Evolutionary conservation across 2,113 vertebrate genomes (phyloP), one percentile per base, ranked within the genome.

Genomic region (Silurus meridionalis): DNA sequence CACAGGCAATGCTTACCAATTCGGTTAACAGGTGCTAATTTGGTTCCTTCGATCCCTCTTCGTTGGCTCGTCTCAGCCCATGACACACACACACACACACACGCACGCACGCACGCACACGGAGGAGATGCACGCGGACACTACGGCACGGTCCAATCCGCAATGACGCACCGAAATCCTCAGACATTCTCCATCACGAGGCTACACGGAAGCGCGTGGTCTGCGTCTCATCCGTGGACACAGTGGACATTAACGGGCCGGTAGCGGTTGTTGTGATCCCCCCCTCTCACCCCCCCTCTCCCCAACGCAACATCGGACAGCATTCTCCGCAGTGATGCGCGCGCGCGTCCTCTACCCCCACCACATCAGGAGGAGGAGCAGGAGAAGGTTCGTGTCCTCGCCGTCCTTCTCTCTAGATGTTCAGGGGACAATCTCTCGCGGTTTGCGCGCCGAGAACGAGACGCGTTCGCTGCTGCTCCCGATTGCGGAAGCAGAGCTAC

Each of bases 21-120:
- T 92, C 91, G 91, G 80, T 91, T 93, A 95, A 94, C 94, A 95
- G 95, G 94, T 95, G 94, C 93, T 81, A 87, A 93, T 90, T 89
- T 93, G 87, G 87, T 58, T 83, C 82, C 82, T 52, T 86, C 88
- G 83, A 86, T 91, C 87, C 89, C 90, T 90, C 72, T 69, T 88
- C 74, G 82, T 63, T 85, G 77, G 87, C 28, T 89, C 88, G 92
- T 89, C 91, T 82, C 85, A 92, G 92, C 90, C 92, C 89, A 89
- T 88, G 92, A 81, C 84, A 87, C 72, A 77, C 50, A 48, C 52
- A 48, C 78, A 60, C 84, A 46, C 69, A 28, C 82, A 21, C 58
- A 82, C 75, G 4, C 74, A 7, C n/a, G 10, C 77, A 10, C 74
- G 3, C 75, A 28, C 75, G 53, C 21, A 15, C 25, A 86, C 81